A percentile compares a stretch with the other conserved stretches of the same genome.
Conservation (phyloP, 2,888 invertebrate species). For the Sepioteuthis lessoniana region DNA sequence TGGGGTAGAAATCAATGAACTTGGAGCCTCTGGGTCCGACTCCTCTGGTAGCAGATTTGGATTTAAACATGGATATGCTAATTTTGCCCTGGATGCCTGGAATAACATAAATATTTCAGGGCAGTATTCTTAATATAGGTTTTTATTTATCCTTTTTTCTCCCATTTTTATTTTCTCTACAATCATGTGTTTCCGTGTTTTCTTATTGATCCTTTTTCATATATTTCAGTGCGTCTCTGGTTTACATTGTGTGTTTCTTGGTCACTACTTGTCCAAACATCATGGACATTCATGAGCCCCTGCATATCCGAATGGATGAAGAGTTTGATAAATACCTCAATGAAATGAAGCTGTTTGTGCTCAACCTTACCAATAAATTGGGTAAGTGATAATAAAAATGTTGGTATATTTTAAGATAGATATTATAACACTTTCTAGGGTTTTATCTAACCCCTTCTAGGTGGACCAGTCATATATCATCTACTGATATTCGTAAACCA, state of each 20-base stretch:
- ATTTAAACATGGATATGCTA: background rate
- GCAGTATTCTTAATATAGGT: background rate
- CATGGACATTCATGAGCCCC: slow-evolving; percentile 56
- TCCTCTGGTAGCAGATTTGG: background rate
- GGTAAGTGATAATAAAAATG: slow-evolving; percentile 58
- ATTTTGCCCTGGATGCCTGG: background rate
- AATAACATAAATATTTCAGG: background rate
- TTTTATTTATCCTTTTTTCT: background rate
- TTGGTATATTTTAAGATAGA: too few relatives aligned
- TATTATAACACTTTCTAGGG: too few relatives aligned
- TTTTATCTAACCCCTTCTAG: too few relatives aligned
- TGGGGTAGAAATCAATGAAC: background rate
- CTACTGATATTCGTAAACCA: too few relatives aligned
- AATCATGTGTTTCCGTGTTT: background rate
- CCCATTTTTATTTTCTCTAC: background rate
- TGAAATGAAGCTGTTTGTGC: slow-evolving; percentile 74
- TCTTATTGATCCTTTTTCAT: background rate
- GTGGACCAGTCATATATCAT: too few relatives aligned
- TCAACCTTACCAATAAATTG: slow-evolving; percentile 72
- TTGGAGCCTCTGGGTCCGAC: background rate
- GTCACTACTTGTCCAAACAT: background rate
- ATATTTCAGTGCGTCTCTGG: background rate
- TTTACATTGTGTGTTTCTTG: background rate
- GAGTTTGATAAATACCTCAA: slow-evolving; percentile 73
- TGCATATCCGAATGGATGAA: slow-evolving; percentile 65